phyloP scores from a whole-genome alignment of 2,797 vertebrate genomes.

The Morus bassanus region DNA sequence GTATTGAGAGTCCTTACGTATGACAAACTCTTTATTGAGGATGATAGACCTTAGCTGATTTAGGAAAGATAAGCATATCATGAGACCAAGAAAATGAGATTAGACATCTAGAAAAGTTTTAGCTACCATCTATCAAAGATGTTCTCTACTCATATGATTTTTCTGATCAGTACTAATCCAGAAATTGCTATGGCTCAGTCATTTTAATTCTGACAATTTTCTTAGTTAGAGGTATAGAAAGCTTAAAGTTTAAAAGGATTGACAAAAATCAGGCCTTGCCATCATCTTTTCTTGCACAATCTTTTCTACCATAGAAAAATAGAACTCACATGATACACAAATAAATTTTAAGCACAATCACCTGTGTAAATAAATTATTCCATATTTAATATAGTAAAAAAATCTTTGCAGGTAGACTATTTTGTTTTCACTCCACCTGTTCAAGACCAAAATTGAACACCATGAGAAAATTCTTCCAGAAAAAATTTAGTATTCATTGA shows the following conservation, averaged over 20 bases:
- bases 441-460: not conserved
- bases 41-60: not conserved
- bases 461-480: not conserved
- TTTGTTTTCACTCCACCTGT: not conserved
- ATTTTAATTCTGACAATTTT: not conserved
- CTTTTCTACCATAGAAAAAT: not conserved
- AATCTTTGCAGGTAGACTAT: not conserved
- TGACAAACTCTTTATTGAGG: not conserved
- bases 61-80: not conserved
- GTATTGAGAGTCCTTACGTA: not conserved
- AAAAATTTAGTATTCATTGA: not conserved
- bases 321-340: not conserved
- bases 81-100: not conserved
- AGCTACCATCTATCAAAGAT: not conserved
- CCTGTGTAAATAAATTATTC: not conserved
- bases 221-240: not conserved
- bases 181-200: not conserved
- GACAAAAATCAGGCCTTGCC: not conserved
- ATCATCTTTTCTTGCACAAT: not conserved
- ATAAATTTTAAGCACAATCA: not conserved
- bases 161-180: not conserved
- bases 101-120: not conserved
- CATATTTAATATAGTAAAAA: not conserved
- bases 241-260: not conserved
- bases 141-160: not conserved